phyloP scores from a whole-genome alignment of 2,888 invertebrate species.

The Drosophila dives region DNA sequence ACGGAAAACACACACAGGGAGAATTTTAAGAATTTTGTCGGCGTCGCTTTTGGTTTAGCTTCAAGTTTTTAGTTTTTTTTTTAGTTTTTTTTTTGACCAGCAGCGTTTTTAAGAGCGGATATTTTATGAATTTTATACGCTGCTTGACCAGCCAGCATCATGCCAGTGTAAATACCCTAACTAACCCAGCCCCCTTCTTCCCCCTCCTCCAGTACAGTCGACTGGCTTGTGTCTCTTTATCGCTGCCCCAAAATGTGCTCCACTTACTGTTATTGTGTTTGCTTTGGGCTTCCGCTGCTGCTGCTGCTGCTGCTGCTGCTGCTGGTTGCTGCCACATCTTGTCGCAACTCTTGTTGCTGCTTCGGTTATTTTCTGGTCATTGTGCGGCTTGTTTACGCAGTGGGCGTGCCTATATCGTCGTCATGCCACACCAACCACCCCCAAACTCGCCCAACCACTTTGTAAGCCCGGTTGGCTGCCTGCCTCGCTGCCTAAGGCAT shows the following conservation, averaged over 20 bases:
- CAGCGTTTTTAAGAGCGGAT: slow-evolving; percentile 74
- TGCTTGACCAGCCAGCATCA: slow-evolving; percentile 67
- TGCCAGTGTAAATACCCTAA: slow-evolving; percentile 15
- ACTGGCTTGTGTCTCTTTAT: slow-evolving; percentile 29
- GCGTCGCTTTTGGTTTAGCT: slow-evolving; percentile 40
- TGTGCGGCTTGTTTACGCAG: slow-evolving; percentile 71
- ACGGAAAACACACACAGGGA: background rate
- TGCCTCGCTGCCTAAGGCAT: slow-evolving; percentile 36
- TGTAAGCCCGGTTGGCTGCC: slow-evolving; percentile 8
- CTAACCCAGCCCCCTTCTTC: slow-evolving; percentile 4
- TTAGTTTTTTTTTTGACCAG: slow-evolving; percentile 32
- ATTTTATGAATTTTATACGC: slow-evolving; percentile 79
- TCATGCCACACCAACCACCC: background rate
- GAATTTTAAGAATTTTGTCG: slow-evolving; percentile 25
- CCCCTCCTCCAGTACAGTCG: background rate
- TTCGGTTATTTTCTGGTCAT: slow-evolving; percentile 69
- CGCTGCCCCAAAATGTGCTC: slow-evolving; percentile 46
- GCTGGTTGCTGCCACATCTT: slow-evolving; percentile 45
- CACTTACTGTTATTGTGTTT: slow-evolving; percentile 70
- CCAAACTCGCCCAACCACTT: slow-evolving; percentile 9
- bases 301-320: slow-evolving; percentile 7
- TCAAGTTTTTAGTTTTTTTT: slow-evolving; percentile 48
- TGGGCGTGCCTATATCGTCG: slow-evolving; percentile 36
- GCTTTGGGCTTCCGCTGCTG: slow-evolving; percentile 57
- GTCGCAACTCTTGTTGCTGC: slow-evolving; percentile 60